Percentiles rank a stretch among this genome's conserved stretches.
Evolutionary conservation across 2,113 vertebrate species (phyloP).

Genomic region (Oceanites oceanicus): DNA sequence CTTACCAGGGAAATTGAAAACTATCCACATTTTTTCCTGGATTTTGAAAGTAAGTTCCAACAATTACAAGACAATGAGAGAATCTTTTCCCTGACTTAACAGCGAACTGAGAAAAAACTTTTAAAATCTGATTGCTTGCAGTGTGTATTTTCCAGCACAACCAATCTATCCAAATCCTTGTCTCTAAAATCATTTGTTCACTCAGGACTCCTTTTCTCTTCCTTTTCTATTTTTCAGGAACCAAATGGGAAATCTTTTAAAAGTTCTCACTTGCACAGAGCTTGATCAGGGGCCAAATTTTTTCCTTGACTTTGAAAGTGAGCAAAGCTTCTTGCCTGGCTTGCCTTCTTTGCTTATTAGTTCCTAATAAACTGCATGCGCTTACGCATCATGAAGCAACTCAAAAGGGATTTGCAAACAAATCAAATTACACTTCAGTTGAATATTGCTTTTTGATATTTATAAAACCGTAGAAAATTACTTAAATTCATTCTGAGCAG

Average conservation of each 20-base stretch:
- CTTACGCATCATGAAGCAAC: constrained; percentile 41
- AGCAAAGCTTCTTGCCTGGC: constrained; percentile 80
- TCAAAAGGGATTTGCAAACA: constrained; percentile 67
- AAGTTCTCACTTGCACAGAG: constrained; percentile 90
- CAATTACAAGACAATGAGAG: constrained; percentile 22
- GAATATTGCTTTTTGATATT: not conserved
- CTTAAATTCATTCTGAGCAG: not conserved
- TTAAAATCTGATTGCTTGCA: constrained; percentile 12
- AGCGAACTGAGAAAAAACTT: constrained; percentile 43
- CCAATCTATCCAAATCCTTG: constrained; percentile 28
- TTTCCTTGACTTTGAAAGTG: constrained; percentile 97
- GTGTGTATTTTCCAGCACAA: constrained; percentile 44
- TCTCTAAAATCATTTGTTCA: constrained; percentile 32
- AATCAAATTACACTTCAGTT: constrained; percentile 42
- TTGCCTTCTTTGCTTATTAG: constrained; percentile 60
- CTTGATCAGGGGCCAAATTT: constrained; percentile 93
- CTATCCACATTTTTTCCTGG: constrained; percentile 99
- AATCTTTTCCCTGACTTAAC: constrained; percentile 54
- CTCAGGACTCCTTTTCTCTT: constrained; percentile 64
- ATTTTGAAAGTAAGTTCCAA: constrained; percentile 99
- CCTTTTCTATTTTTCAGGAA: constrained; percentile 84
- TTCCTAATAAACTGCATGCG: constrained; percentile 59
- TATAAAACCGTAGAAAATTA: not conserved
- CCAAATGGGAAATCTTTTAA: constrained; percentile 90
- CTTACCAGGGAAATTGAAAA: constrained; percentile 99